Evolutionary conservation across 2,888 invertebrate genomes (phyloP).

Genomic region (Acanthosepion esculentum): DNA sequence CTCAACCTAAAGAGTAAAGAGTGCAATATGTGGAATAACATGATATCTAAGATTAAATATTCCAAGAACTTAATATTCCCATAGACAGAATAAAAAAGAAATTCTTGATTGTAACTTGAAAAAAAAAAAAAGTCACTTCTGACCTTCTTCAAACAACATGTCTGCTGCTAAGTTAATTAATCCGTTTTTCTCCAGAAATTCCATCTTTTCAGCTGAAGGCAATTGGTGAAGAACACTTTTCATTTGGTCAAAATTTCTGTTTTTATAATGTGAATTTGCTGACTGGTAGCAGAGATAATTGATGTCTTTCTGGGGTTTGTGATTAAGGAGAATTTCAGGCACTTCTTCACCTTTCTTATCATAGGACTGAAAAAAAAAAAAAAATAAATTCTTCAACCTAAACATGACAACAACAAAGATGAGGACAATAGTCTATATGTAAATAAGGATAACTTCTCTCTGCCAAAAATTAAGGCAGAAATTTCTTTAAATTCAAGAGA

Average conservation of each 20-base stretch:
- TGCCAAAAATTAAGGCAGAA: too few species aligned
- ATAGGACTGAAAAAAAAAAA: constrained; percentile 53
- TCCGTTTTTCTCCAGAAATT: constrained; percentile 59
- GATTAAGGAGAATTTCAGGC: constrained; percentile 55
- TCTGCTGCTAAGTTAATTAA: constrained; percentile 52
- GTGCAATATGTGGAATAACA: too few species aligned
- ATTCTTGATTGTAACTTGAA: too few species aligned
- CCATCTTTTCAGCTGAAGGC: constrained; percentile 57
- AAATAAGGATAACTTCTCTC: too few species aligned
- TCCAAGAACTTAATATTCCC: too few species aligned
- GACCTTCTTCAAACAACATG: constrained; percentile 41
- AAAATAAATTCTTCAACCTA: too few species aligned
- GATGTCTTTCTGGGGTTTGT: constrained; percentile 61
- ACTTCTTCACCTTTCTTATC: constrained; percentile 52
- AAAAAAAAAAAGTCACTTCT: too few species aligned
- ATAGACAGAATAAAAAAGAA: not conserved
- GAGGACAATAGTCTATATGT: too few species aligned
- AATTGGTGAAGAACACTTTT: constrained; percentile 60
- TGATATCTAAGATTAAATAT: too few species aligned
- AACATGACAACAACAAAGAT: too few species aligned
- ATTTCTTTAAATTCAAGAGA: too few species aligned
- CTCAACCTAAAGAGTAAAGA: too few species aligned
- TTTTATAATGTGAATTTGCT: constrained; percentile 58
- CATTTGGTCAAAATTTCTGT: constrained; percentile 59
- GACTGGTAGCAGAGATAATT: constrained; percentile 61